A percentile compares a stretch with the other conserved stretches of the same genome.
phyloP scores from a whole-genome alignment of 2,113 vertebrate species.

The Sula dactylatra region DNA sequence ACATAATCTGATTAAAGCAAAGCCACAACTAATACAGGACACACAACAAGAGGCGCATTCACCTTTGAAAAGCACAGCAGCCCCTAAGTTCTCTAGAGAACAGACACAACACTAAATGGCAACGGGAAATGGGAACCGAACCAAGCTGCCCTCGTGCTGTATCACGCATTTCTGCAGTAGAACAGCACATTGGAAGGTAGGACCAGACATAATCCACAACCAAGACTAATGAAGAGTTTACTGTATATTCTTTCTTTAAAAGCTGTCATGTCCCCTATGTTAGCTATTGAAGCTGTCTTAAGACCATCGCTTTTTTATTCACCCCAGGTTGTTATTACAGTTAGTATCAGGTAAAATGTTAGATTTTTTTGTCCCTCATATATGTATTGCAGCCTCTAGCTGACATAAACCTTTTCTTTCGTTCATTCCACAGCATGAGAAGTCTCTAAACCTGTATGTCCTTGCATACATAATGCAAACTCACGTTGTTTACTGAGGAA shows the following conservation, averaged over 20 bases:
- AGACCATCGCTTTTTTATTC: background rate
- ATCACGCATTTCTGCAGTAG: background rate
- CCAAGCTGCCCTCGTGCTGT: background rate
- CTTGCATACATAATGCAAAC: background rate
- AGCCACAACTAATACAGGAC: background rate
- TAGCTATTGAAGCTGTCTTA: background rate
- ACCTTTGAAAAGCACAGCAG: background rate
- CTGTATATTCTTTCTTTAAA: background rate
- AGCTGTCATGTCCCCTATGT: background rate
- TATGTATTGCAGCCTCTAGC: fast-evolving
- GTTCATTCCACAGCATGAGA: background rate
- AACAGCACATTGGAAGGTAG: background rate
- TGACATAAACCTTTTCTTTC: background rate
- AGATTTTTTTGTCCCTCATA: background rate
- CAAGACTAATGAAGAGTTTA: background rate
- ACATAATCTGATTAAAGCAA: background rate
- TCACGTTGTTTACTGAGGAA: background rate
- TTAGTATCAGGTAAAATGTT: background rate
- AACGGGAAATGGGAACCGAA: background rate
- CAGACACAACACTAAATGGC: background rate
- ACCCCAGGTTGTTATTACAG: background rate
- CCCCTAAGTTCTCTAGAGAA: background rate
- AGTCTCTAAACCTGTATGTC: background rate
- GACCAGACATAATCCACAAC: background rate
- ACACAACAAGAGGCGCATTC: background rate